A percentile compares a stretch with the other conserved stretches of the same genome.
These are phyloP conservation scores for Umimayanthus kanabou DNA, from an alignment of 92 coral and sea anemone species.

Conservation along the genomic window DNA sequence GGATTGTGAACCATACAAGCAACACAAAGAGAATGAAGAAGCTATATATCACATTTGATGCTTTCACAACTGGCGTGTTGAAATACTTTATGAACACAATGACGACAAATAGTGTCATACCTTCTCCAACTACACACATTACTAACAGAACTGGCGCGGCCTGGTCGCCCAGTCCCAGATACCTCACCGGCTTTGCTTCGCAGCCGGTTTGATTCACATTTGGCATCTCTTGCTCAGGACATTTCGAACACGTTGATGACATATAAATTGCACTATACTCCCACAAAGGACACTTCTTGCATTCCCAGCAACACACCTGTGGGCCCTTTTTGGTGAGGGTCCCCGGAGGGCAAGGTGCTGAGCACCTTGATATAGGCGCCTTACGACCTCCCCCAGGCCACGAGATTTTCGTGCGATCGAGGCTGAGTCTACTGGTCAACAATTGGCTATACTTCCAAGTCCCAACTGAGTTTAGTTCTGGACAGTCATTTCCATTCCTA, in stretches of 20 bases:
- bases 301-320: slow-evolving; percentile 73
- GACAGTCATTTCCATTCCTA: neutral
- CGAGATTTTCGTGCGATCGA: slow-evolving; percentile 33
- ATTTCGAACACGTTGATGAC: slow-evolving; percentile 55
- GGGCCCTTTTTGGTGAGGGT: slow-evolving; percentile 47
- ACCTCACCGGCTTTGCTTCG: slow-evolving; percentile 63
- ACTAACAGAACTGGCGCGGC: slow-evolving; percentile 58
- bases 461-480: slow-evolving; percentile 54
- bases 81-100: slow-evolving; percentile 77
- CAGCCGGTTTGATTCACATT: slow-evolving; percentile 68
- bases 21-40: slow-evolving; percentile 70
- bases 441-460: slow-evolving; percentile 51
- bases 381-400: slow-evolving; percentile 62
- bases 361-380: slow-evolving; percentile 67
- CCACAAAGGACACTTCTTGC: slow-evolving; percentile 77
- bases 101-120: slow-evolving; percentile 64
- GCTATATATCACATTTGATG: slow-evolving; percentile 75
- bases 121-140: slow-evolving; percentile 72
- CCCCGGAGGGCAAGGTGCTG: slow-evolving; percentile 71
- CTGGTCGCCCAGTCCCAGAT: slow-evolving; percentile 46
- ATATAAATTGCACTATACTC: slow-evolving; percentile 52
- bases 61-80: slow-evolving; percentile 87
- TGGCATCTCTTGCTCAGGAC: slow-evolving; percentile 67
- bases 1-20: slow-evolving; percentile 70
- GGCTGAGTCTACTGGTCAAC: neutral